Percentiles rank a stretch among this genome's conserved stretches.
Evolutionary conservation across 2,888 invertebrate genomes (phyloP).

Genomic region (Epicampocera succincta): DNA sequence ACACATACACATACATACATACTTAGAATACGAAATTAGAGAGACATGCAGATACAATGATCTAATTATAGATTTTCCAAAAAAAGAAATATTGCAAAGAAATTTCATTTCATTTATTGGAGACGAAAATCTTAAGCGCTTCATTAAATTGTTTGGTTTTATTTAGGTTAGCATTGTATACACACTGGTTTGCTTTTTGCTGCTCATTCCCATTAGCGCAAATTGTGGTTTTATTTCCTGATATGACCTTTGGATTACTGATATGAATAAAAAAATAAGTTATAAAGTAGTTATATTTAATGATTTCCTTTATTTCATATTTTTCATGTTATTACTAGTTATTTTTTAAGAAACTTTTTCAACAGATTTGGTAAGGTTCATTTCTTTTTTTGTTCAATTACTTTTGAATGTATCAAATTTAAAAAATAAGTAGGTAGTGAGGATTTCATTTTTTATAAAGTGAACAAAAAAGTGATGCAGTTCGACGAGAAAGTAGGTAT

Average conservation of each 20-base stretch:
- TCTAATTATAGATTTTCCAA: slow-evolving; percentile 61
- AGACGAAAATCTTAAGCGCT: too few relatives aligned
- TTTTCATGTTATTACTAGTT: slow-evolving; percentile 46
- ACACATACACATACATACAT: neutral
- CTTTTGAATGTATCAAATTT: slow-evolving; percentile 29
- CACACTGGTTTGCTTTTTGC: neutral
- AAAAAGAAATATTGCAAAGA: slow-evolving; percentile 4
- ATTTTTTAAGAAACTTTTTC: slow-evolving; percentile 31
- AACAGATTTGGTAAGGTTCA: slow-evolving; percentile 62
- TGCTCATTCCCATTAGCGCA: neutral
- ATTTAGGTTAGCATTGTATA: too few relatives aligned
- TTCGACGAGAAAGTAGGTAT: slow-evolving; percentile 8
- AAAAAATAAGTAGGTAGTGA: too few relatives aligned
- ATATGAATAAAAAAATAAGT: slow-evolving; percentile 26
- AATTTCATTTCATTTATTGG: too few relatives aligned
- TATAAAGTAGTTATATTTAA: slow-evolving; percentile 27
- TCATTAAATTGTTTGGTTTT: too few relatives aligned
- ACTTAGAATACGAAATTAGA: too few relatives aligned
- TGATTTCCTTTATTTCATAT: slow-evolving; percentile 54
- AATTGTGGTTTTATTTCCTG: neutral
- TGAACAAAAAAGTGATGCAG: slow-evolving; percentile 10
- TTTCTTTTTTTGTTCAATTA: slow-evolving; percentile 17
- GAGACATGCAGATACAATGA: slow-evolving; percentile 12
- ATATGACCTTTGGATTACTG: slow-evolving; percentile 18
- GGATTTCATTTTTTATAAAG: slow-evolving; percentile 4